Conservation (phyloP, 2,888 invertebrate species). For the Lymantria monacha region DNA sequence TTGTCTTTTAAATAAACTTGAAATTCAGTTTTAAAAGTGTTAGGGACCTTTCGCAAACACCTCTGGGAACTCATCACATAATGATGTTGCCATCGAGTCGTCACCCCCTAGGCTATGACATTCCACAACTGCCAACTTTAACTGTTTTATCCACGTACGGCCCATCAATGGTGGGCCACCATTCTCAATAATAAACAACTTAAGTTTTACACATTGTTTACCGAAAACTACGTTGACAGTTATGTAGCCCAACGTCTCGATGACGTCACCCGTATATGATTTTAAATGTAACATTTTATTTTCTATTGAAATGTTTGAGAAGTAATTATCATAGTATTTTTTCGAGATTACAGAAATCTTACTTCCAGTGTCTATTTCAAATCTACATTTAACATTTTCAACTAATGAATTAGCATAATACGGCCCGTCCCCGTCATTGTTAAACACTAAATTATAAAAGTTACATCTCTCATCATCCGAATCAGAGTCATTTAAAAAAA, state of each 20-base stretch:
- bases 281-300: not conserved
- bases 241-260: not conserved
- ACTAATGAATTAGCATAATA: not conserved
- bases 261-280: not conserved
- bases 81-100: not conserved
- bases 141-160: conserved; percentile 9
- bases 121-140: not conserved
- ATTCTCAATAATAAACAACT: conserved; percentile 4
- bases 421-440: not conserved
- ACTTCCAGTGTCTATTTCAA: conserved; percentile 11
- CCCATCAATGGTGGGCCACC: conserved; percentile 13
- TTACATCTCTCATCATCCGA: not conserved
- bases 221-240: not conserved
- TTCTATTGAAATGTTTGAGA: not conserved
- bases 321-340: not conserved
- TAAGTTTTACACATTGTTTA: not conserved
- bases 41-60: not conserved
- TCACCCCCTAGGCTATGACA: not conserved
- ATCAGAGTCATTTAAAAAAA: not conserved
- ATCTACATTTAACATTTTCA: not conserved
- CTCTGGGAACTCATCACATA: not conserved
- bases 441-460: not conserved
- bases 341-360: conserved; percentile 4
- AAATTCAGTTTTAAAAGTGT: not conserved
- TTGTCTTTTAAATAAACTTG: not conserved